Conservation (phyloP, 37 sponge, comb jelly and placozoan species). For the Hexactinellida sp. region DNA sequence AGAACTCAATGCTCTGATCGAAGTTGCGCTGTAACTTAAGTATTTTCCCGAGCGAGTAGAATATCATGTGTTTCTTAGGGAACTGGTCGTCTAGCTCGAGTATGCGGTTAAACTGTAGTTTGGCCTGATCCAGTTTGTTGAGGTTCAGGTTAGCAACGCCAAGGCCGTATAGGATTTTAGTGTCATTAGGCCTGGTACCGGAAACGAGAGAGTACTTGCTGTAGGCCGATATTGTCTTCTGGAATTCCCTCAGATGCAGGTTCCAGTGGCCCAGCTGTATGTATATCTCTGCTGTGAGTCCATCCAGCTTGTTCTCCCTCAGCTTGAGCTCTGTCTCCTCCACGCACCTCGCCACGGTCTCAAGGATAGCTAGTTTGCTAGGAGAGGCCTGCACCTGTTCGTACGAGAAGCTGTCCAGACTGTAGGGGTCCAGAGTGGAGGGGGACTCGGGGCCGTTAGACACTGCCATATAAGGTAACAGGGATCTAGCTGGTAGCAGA, state of each 20-base stretch:
- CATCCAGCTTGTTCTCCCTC: background rate
- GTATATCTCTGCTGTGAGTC: background rate
- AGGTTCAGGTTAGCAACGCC: background rate
- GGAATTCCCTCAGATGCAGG: background rate
- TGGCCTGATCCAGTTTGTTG: background rate
- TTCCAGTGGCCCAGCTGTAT: constrained; percentile 4
- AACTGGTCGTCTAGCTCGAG: background rate
- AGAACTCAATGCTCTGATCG: constrained; percentile 15
- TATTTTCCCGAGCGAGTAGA: background rate
- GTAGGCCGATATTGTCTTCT: background rate
- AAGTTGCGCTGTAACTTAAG: background rate
- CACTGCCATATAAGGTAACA: background rate
- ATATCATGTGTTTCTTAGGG: constrained; percentile 11
- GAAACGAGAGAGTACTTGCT: background rate
- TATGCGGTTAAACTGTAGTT: background rate
- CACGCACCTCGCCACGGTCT: background rate
- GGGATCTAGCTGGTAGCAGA: too few relatives aligned
- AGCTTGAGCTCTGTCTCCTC: background rate
- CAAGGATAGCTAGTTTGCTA: background rate
- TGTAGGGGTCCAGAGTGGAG: background rate
- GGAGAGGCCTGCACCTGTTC: background rate
- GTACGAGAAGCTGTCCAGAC: constrained; percentile 2
- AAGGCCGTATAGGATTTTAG: background rate
- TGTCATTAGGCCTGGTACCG: background rate
- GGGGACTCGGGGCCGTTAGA: background rate